A percentile compares a stretch with the other conserved stretches of the same genome.
Evolutionary conservation across 2,888 invertebrate genomes (phyloP).

Genomic region (Geophilus truncorum): DNA sequence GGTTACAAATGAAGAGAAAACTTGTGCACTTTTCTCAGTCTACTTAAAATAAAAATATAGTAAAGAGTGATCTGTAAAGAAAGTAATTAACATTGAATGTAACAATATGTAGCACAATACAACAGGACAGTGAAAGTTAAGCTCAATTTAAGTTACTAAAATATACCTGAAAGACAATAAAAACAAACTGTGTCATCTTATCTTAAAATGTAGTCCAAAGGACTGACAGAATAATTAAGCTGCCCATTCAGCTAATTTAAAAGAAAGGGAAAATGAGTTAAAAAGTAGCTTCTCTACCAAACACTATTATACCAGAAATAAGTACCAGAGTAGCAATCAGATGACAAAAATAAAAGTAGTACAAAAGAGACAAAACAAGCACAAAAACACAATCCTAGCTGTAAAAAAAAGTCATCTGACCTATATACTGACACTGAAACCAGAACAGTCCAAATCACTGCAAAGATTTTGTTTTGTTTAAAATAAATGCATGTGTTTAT

Average conservation of each 20-base stretch:
- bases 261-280: background rate
- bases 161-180: slow-evolving; percentile 1
- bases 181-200: background rate
- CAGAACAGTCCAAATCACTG: slow-evolving; percentile 27
- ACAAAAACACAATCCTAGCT: slow-evolving; percentile 4
- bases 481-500: background rate
- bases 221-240: background rate
- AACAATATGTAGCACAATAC: slow-evolving; percentile 6
- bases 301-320: background rate
- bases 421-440: background rate
- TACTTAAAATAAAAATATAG: background rate
- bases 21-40: background rate
- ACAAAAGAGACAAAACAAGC: background rate
- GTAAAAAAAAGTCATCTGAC: background rate
- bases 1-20: slow-evolving; percentile 4
- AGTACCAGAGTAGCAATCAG: background rate
- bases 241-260: background rate
- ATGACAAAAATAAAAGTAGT: background rate
- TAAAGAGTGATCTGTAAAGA: background rate
- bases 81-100: background rate
- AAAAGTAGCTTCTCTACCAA: background rate
- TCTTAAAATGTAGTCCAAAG: background rate
- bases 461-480: background rate
- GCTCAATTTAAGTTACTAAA: slow-evolving; percentile 9
- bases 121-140: background rate